Evolutionary conservation across 1,140 invertebrate species (phyloP).

Genomic region (Drosophila tristis): DNA sequence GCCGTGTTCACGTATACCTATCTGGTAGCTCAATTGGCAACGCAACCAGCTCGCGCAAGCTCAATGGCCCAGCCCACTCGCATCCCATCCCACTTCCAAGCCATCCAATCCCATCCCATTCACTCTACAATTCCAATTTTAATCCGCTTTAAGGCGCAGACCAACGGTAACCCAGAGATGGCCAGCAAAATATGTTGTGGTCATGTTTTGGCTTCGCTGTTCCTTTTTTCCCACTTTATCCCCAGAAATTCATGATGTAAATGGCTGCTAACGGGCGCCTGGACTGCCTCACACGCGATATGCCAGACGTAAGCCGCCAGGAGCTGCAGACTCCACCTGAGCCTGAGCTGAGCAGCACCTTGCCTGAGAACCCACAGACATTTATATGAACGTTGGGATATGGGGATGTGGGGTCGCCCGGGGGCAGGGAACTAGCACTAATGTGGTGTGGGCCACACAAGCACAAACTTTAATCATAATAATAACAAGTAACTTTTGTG

Average conservation of each 20-base stretch:
- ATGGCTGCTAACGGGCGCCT: conserved; percentile 25
- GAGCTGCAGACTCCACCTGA: conserved; percentile 12
- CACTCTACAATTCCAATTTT: conserved; percentile 50
- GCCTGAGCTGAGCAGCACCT: conserved; percentile 32
- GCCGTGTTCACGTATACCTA: too few relatives aligned
- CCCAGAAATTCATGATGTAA: conserved; percentile 40
- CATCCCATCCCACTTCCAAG: not conserved
- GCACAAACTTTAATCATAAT: conserved; percentile 77
- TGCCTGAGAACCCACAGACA: conserved; percentile 44
- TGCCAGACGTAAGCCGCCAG: conserved; percentile 10
- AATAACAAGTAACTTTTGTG: conserved; percentile 74
- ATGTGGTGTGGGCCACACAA: conserved; percentile 44
- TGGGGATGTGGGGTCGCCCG: not conserved
- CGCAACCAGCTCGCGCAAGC: not conserved
- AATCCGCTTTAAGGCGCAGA: conserved; percentile 64
- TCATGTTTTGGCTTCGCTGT: conserved; percentile 48
- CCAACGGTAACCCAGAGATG: conserved; percentile 49
- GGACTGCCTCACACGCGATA: conserved; percentile 4
- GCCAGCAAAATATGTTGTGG: conserved; percentile 57
- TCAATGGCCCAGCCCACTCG: not conserved
- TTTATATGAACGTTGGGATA: conserved; percentile 20
- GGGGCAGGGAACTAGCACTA: conserved; percentile 52
- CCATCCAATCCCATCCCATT: not conserved
- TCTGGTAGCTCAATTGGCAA: conserved; percentile 10
- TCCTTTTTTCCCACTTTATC: conserved; percentile 11